These are phyloP conservation scores for Dromas ardeola DNA, from an alignment of 2,113 vertebrate genomes.

Conservation along the genomic window DNA sequence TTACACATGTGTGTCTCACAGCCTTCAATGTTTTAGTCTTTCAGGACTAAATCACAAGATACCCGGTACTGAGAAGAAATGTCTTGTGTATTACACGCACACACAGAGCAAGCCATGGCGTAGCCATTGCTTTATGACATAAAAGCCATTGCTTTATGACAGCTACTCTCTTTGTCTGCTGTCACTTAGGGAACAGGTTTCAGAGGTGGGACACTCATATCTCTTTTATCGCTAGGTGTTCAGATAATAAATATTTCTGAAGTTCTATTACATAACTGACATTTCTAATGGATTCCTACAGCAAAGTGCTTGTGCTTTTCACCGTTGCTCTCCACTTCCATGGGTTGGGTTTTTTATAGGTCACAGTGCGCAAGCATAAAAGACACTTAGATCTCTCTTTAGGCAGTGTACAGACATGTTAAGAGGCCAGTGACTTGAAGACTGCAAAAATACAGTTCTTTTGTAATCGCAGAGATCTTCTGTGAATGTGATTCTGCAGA, in stretches of 20 bases:
- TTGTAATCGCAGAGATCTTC: neutral
- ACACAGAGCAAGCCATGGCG: neutral
- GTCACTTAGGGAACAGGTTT: neutral
- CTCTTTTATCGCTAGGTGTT: neutral
- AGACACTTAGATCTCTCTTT: neutral
- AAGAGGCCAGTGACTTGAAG: neutral
- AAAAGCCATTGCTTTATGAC: neutral
- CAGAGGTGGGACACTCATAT: neutral
- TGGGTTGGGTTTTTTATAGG: neutral
- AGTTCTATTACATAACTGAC: neutral
- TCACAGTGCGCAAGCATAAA: neutral
- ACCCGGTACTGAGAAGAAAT: neutral
- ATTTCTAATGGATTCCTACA: neutral
- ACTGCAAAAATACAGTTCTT: neutral
- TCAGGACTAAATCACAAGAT: neutral
- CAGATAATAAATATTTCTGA: neutral
- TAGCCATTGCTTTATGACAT: neutral
- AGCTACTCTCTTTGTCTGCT: neutral
- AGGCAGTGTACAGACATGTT: neutral
- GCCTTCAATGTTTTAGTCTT: neutral
- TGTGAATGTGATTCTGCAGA: neutral
- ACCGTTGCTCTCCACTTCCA: neutral
- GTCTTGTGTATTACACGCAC: no score
- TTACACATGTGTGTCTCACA: rapidly evolving
- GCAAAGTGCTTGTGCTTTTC: neutral